These are phyloP conservation scores for Anhinga anhinga DNA, from an alignment of 2,113 vertebrate species.

Conservation along the genomic window DNA sequence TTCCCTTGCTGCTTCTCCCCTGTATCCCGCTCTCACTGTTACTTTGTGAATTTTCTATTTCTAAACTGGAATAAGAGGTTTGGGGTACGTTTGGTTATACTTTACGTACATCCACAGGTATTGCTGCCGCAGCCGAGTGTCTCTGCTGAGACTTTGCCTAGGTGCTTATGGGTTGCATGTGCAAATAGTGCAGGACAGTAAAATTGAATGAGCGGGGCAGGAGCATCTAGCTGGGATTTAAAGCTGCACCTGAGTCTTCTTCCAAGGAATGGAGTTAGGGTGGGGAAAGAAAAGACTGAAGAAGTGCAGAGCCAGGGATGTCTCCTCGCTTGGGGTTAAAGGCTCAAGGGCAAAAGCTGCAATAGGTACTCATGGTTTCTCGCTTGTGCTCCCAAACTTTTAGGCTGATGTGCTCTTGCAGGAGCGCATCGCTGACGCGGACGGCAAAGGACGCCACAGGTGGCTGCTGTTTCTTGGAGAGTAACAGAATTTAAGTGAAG, in stretches of 20 bases:
- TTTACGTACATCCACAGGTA: not conserved
- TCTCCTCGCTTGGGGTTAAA: fast-evolving
- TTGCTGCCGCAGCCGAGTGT: not conserved
- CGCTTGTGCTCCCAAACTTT: not conserved
- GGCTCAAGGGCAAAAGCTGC: not conserved
- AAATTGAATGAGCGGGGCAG: not conserved
- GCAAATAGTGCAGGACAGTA: not conserved
- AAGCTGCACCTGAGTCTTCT: not conserved
- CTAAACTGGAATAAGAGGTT: not conserved
- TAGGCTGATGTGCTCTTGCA: not conserved
- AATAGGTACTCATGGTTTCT: not conserved
- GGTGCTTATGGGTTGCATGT: not conserved
- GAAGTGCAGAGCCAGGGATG: not conserved
- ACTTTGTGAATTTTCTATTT: not conserved
- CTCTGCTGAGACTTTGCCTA: not conserved
- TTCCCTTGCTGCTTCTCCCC: constrained; percentile 18
- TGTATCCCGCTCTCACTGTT: not conserved
- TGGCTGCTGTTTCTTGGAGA: not conserved
- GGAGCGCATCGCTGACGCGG: fast-evolving
- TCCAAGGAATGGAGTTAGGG: not conserved
- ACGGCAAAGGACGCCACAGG: not conserved
- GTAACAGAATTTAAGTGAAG: not conserved
- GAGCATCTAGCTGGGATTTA: not conserved
- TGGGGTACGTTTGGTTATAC: not conserved
- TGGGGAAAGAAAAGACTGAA: not conserved